Percentiles rank a stretch among this genome's conserved stretches.
Conservation (phyloP, 2,888 invertebrate species). For the Seira ritae region DNA sequence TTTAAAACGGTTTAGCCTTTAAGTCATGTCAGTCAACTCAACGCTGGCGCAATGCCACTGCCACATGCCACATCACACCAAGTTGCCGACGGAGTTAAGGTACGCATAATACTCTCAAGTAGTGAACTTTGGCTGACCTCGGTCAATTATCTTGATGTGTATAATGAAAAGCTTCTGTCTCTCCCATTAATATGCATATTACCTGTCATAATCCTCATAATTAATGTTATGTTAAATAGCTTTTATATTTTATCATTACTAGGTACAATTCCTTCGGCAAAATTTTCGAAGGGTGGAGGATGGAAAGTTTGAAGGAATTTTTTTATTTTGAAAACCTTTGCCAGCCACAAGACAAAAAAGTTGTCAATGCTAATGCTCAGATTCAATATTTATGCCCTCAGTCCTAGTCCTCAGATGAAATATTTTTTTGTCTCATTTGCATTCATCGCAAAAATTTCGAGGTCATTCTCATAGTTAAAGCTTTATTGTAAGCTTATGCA, state of each 20-base stretch:
- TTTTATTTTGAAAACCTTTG: too few species aligned
- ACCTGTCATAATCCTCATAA: too few species aligned
- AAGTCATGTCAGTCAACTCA: slow-evolving; percentile 31
- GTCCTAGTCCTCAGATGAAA: neutral
- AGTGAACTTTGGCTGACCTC: slow-evolving; percentile 18
- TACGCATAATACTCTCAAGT: too few species aligned
- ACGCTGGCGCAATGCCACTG: too few species aligned
- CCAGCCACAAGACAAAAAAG: too few species aligned
- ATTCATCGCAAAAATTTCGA: slow-evolving; percentile 11
- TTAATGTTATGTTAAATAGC: too few species aligned
- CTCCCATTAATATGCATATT: neutral
- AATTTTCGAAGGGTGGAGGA: slow-evolving; percentile 6
- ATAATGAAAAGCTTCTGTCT: neutral
- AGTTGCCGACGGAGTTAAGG: neutral
- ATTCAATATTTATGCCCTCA: neutral
- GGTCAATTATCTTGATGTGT: slow-evolving; percentile 33
- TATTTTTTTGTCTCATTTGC: neutral
- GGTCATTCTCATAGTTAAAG: slow-evolving; percentile 47
- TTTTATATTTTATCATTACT: too few species aligned
- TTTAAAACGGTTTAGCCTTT: neutral
- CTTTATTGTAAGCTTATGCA: too few species aligned
- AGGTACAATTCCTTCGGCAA: too few species aligned
- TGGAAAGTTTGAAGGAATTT: neutral
- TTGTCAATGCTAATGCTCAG: neutral
- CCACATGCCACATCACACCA: slow-evolving; percentile 27